Percentiles rank a stretch among this genome's conserved stretches.
These are phyloP conservation scores for Telmatochromis brachygnathus DNA, from an alignment of 2,113 vertebrate genomes.

Conservation along the genomic window DNA sequence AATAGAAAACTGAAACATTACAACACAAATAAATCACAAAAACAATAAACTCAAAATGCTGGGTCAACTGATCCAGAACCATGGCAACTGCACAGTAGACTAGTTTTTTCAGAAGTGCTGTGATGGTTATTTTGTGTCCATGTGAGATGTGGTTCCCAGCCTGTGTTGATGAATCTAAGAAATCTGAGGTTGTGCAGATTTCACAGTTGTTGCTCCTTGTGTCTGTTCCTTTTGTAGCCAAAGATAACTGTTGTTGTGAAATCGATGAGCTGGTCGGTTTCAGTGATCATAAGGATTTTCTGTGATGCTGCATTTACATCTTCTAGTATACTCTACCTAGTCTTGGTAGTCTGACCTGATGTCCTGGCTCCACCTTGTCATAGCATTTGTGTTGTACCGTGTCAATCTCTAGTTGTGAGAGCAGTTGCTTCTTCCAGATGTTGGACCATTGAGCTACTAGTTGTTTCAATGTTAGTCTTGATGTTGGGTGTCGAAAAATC, in stretches of 20 bases:
- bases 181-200: neutral
- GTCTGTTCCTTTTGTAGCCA: neutral
- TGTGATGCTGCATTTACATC: fast-evolving
- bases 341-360: neutral
- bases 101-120: neutral
- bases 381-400: fast-evolving
- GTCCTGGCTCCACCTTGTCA: neutral
- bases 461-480: neutral
- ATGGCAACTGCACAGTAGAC: fast-evolving
- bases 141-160: neutral
- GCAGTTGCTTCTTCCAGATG: neutral
- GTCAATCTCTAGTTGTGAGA: fast-evolving
- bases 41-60: neutral
- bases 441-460: neutral
- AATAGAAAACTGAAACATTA: neutral
- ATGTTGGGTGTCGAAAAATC: neutral
- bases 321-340: fast-evolving
- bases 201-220: neutral
- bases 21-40: neutral
- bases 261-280: fast-evolving
- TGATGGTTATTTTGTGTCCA: neutral
- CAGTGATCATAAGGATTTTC: neutral
- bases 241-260: neutral
- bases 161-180: neutral
- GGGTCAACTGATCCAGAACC: neutral